Evolutionary conservation across 2,797 vertebrate genomes (phyloP).

Genomic region (Chelmon rostratus): DNA sequence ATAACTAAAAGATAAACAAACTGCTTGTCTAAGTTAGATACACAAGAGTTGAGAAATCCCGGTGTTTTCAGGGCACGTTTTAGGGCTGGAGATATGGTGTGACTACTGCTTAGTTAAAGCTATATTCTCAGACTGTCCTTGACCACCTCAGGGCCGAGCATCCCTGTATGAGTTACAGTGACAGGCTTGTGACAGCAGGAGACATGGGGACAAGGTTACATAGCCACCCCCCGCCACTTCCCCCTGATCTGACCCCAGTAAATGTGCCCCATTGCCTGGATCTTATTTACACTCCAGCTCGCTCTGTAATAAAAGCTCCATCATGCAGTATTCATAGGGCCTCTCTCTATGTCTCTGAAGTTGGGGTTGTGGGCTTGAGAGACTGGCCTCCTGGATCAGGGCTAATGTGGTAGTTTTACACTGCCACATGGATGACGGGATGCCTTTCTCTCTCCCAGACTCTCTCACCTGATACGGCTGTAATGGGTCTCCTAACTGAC

Average conservation of each 20-base stretch:
- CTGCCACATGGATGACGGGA: constrained; percentile 56
- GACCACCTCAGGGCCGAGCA: constrained; percentile 72
- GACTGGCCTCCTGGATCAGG: constrained; percentile 70
- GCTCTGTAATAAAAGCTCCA: constrained; percentile 82
- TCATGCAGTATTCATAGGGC: constrained; percentile 87
- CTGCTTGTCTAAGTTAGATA: neutral
- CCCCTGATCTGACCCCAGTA: constrained; percentile 87
- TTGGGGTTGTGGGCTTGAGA: constrained; percentile 80
- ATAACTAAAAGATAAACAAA: neutral
- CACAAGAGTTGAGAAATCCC: neutral
- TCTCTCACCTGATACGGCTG: constrained; percentile 63
- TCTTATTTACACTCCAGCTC: constrained; percentile 85
- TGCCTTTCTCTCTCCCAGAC: constrained; percentile 40
- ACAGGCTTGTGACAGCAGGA: constrained; percentile 81
- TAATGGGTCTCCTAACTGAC: constrained; percentile 34
- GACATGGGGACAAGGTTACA: constrained; percentile 83
- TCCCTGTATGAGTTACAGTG: constrained; percentile 83
- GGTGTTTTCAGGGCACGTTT: constrained; percentile 25
- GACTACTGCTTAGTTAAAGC: constrained; percentile 63
- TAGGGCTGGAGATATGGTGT: constrained; percentile 37
- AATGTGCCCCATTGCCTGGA: constrained; percentile 82
- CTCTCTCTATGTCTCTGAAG: constrained; percentile 76
- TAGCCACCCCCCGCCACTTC: constrained; percentile 74
- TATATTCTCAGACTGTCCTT: constrained; percentile 78
- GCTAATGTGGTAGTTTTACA: constrained; percentile 69